Evolutionary conservation across 2,797 vertebrate genomes (phyloP).

Genomic region (Oceanodroma leucorhoa): DNA sequence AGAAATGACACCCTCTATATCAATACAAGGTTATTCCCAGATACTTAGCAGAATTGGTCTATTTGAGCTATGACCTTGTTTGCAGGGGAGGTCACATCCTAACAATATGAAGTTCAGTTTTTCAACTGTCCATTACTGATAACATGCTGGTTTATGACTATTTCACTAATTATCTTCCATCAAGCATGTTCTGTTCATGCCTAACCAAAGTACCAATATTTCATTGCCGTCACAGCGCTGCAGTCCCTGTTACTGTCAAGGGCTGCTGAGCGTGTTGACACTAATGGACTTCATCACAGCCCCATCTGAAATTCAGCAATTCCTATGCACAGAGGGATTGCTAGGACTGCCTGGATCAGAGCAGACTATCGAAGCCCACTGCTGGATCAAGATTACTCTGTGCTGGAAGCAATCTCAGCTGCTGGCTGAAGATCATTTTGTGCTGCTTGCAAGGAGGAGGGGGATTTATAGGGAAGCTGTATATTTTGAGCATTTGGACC

Average conservation of each 20-base stretch:
- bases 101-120: background rate
- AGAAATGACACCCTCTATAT: background rate
- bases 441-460: background rate
- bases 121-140: background rate
- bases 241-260: background rate
- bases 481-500: background rate
- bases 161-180: background rate
- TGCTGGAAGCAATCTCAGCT: background rate
- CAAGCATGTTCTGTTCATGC: background rate
- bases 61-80: background rate
- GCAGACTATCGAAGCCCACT: background rate
- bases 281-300: background rate
- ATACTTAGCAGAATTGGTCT: background rate
- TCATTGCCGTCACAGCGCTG: background rate
- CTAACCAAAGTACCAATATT: background rate
- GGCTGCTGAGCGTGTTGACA: background rate
- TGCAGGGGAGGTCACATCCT: background rate
- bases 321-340: background rate
- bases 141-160: background rate
- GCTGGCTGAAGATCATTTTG: background rate
- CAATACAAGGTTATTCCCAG: background rate
- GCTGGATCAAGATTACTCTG: background rate
- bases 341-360: background rate
- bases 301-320: background rate
- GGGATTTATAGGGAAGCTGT: background rate